phyloP scores from a whole-genome alignment of 2,797 vertebrate genomes.

The Apogon talboti region DNA sequence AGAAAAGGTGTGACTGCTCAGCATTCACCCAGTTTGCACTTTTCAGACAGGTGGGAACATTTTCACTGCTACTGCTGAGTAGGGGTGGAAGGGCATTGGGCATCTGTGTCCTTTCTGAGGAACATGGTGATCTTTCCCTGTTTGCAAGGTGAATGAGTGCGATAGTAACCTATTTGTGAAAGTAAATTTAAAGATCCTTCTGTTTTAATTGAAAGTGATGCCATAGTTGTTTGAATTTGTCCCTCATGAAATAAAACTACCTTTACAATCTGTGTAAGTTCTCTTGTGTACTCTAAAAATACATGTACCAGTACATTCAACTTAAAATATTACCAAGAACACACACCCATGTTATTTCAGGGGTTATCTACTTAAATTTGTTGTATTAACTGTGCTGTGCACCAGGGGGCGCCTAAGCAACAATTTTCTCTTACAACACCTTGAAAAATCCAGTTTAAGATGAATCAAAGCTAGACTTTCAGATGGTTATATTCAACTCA shows the following conservation, averaged over 20 bases:
- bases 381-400: no score
- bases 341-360: no score
- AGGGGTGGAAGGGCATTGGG: neutral
- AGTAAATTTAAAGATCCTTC: slow-evolving; percentile 33
- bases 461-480: neutral
- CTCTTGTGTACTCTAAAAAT: slow-evolving; percentile 6
- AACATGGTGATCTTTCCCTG: slow-evolving; percentile 36
- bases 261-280: slow-evolving; percentile 50
- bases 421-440: no score
- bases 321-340: no score
- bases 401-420: no score
- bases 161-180: slow-evolving; percentile 44
- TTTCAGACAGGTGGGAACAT: slow-evolving; percentile 16
- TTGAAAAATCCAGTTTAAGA: no score
- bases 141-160: slow-evolving; percentile 53
- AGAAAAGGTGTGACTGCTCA: neutral
- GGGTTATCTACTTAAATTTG: no score
- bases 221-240: slow-evolving; percentile 71
- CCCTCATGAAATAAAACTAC: slow-evolving; percentile 67
- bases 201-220: slow-evolving; percentile 53
- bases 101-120: slow-evolving; percentile 31
- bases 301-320: no score
- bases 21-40: slow-evolving; percentile 19
- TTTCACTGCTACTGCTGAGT: slow-evolving; percentile 1
- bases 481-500: neutral